Percentiles rank a stretch among this genome's conserved stretches.
These are phyloP conservation scores for Chrysolina oricalcia DNA, from an alignment of 2,888 invertebrate genomes.

Conservation along the genomic window DNA sequence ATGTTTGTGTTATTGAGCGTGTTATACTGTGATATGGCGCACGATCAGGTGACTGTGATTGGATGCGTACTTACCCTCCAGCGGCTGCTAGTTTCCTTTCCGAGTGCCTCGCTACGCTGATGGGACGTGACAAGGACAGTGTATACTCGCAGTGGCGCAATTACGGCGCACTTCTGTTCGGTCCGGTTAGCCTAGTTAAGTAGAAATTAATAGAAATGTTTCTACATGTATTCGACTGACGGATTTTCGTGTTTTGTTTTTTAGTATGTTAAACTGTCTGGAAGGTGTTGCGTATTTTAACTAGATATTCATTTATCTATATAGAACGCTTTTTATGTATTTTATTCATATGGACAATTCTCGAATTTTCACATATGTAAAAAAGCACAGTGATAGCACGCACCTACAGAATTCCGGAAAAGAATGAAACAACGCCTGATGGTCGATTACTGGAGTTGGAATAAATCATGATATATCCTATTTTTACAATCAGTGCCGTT, in stretches of 20 bases:
- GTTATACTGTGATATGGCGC: slow-evolving; percentile 73
- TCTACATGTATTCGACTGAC: slow-evolving; percentile 65
- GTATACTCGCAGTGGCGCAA: slow-evolving; percentile 61
- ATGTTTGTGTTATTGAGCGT: slow-evolving; percentile 68
- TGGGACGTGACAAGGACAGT: slow-evolving; percentile 70
- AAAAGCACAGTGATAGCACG: too few species aligned
- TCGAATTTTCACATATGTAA: too few species aligned
- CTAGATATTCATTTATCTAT: background rate
- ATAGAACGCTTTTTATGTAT: slow-evolving; percentile 16
- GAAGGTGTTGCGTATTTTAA: slow-evolving; percentile 8
- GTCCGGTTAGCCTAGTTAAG: slow-evolving; percentile 69
- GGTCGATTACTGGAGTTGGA: too few species aligned
- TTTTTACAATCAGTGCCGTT: too few species aligned
- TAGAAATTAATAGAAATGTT: slow-evolving; percentile 63
- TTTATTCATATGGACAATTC: too few species aligned
- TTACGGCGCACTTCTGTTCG: slow-evolving; percentile 63
- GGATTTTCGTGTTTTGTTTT: slow-evolving; percentile 44
- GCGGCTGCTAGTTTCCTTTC: slow-evolving; percentile 71
- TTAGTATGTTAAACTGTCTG: slow-evolving; percentile 14
- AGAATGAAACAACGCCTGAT: too few species aligned
- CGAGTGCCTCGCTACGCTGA: slow-evolving; percentile 72
- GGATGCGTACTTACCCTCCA: slow-evolving; percentile 71
- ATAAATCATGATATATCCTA: too few species aligned
- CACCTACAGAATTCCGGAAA: too few species aligned
- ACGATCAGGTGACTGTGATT: slow-evolving; percentile 72